Evolutionary conservation across 2,797 vertebrate species (phyloP).

Genomic region (Mus minutoides): DNA sequence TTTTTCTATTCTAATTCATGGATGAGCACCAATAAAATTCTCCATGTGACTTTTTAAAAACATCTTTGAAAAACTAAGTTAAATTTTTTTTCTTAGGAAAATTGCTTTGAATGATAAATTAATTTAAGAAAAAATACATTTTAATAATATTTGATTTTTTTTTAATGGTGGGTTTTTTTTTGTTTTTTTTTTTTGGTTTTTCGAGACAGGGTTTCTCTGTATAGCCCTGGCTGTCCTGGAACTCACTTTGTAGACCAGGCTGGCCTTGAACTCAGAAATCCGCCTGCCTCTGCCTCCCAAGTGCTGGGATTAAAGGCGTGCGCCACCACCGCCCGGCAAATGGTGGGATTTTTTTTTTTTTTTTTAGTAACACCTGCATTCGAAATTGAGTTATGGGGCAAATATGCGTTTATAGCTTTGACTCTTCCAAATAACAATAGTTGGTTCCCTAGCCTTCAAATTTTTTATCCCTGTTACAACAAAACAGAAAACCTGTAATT

Average conservation of each 20-base stretch:
- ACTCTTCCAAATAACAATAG: background rate
- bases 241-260: too few relatives aligned
- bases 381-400: constrained; percentile 1
- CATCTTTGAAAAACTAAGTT: background rate
- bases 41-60: background rate
- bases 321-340: too few relatives aligned
- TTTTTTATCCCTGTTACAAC: background rate
- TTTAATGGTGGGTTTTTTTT: background rate
- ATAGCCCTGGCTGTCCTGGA: too few relatives aligned
- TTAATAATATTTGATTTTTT: background rate
- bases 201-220: too few relatives aligned
- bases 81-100: constrained; percentile 35
- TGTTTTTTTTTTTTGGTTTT: too few relatives aligned
- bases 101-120: constrained; percentile 47
- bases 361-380: background rate
- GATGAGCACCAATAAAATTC: background rate
- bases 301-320: too few relatives aligned
- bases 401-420: background rate
- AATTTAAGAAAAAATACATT: background rate
- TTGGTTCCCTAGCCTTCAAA: background rate
- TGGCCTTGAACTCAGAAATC: too few relatives aligned
- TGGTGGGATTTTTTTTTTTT: too few relatives aligned
- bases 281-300: too few relatives aligned
- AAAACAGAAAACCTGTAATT: constrained; percentile 8
- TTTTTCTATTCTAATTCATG: background rate